Evolutionary conservation across 2,888 invertebrate genomes (phyloP).

Genomic region (Tryphoninae sp.): DNA sequence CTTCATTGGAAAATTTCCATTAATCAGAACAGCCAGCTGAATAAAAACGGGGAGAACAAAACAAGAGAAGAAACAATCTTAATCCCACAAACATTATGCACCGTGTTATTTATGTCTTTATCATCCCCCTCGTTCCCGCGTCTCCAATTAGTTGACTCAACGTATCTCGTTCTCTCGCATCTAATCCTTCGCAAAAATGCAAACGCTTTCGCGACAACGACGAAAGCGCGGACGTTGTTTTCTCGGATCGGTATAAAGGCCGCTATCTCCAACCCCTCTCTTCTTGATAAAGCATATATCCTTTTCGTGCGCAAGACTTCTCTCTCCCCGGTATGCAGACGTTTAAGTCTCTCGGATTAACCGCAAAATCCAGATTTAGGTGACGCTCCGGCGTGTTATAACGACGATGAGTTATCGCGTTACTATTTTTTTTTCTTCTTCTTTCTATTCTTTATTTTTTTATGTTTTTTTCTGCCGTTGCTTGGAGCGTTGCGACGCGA

Average conservation of each 20-base stretch:
- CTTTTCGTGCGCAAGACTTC: conserved; percentile 15
- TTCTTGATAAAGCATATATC: conserved; percentile 1
- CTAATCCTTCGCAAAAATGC: conserved; percentile 42
- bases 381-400: conserved; percentile 46
- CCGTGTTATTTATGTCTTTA: conserved; percentile 66
- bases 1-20: neutral
- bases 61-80: neutral
- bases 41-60: neutral
- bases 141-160: conserved; percentile 55
- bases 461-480: neutral
- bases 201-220: conserved; percentile 29
- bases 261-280: conserved; percentile 16
- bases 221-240: conserved; percentile 41
- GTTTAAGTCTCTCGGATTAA: conserved; percentile 62
- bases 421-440: conserved; percentile 18
- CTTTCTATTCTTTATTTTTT: conserved; percentile 9
- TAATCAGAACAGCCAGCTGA: neutral
- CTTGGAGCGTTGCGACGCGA: conserved; percentile 5
- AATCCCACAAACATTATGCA: conserved; percentile 64
- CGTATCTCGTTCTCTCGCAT: conserved; percentile 39
- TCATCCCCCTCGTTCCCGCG: conserved; percentile 58
- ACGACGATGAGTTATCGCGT: conserved; percentile 57
- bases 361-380: conserved; percentile 62
- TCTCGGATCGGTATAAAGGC: conserved; percentile 40
- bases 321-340: conserved; percentile 41